Percentiles rank a stretch among this genome's conserved stretches.
These are phyloP conservation scores for Apis mellifera DNA, from an alignment of 1,140 invertebrate species.

Conservation along the genomic window Amel_HAv3.1 CM009934.2:9755001-9755500, in stretches of 20 bases:
- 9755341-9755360: slow-evolving; percentile 4
- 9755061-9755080: neutral
- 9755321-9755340: slow-evolving; percentile 38
- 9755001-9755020: neutral
- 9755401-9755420: slow-evolving; percentile 67
- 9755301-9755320: neutral
- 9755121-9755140: neutral
- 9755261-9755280: slow-evolving; percentile 46
- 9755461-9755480: neutral
- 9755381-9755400: slow-evolving; percentile 53
- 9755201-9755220: slow-evolving; percentile 14
- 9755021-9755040: neutral
- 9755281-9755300: slow-evolving; percentile 29
- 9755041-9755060: too few relatives aligned
- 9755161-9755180: slow-evolving; percentile 31
- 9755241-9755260: slow-evolving; percentile 29
- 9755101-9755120: slow-evolving; percentile 16
- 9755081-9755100: neutral
- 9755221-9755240: neutral
- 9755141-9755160: slow-evolving; percentile 17
- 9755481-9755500: slow-evolving; percentile 12
- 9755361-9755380: slow-evolving; percentile 18
- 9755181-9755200: neutral
- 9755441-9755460: slow-evolving; percentile 42
- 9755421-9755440: neutral